phyloP scores from a whole-genome alignment of 2,113 vertebrate species.

The Protomyctophum bolini region DNA sequence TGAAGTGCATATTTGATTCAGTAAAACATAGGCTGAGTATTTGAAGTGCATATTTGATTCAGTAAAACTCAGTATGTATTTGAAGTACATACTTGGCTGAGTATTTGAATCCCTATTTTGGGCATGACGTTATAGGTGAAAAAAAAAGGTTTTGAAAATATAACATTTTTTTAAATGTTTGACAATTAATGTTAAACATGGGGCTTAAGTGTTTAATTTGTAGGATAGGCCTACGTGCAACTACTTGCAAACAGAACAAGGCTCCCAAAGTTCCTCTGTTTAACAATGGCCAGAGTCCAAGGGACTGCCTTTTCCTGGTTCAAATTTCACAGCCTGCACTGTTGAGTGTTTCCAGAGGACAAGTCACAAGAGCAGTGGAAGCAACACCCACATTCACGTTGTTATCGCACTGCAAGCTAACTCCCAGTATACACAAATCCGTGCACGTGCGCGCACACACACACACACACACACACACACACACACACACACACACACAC shows the following conservation, averaged over 20 bases:
- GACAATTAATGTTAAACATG: too few relatives aligned
- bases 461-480: too few relatives aligned
- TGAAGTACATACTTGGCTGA: too few relatives aligned
- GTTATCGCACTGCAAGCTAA: neutral
- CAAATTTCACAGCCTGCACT: constrained; percentile 1
- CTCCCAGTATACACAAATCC: neutral
- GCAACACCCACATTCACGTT: neutral
- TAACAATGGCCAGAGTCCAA: neutral
- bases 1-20: too few relatives aligned
- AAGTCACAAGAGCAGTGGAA: neutral
- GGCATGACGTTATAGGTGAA: too few relatives aligned
- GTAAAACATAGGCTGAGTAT: neutral
- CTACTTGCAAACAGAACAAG: constrained; percentile 6
- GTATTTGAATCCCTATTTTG: too few relatives aligned
- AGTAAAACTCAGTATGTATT: too few relatives aligned
- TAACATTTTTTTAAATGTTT: too few relatives aligned
- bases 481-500: too few relatives aligned
- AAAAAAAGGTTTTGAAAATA: too few relatives aligned
- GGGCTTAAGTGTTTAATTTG: neutral
- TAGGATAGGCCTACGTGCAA: neutral
- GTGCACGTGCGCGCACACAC: too few relatives aligned
- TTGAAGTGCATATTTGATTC: neutral
- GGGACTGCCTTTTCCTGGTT: constrained; percentile 16
- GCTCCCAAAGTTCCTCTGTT: neutral
- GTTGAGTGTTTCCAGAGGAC: neutral